Percentiles rank a stretch among this genome's conserved stretches.
These are phyloP conservation scores for Chrysogorgia sp. DNA, from an alignment of 92 coral and sea anemone genomes.

Conservation along the genomic window DNA sequence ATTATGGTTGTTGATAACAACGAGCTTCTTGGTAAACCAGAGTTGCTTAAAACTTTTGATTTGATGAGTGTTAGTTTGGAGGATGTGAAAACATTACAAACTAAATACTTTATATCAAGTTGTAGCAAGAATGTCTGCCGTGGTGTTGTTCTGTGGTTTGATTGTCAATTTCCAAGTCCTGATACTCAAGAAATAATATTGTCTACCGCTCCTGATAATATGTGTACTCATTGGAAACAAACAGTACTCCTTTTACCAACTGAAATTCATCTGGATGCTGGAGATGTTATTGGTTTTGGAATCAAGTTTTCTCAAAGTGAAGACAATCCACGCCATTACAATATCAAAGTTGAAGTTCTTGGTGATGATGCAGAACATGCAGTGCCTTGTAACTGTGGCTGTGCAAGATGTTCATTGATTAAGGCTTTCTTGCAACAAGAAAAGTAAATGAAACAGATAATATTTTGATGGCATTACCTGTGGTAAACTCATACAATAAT, in stretches of 20 bases:
- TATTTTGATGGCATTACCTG: no score
- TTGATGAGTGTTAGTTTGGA: constrained; percentile 14
- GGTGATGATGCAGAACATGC: constrained; percentile 39
- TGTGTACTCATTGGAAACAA: constrained; percentile 39
- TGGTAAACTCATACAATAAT: no score
- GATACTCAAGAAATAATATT: neutral
- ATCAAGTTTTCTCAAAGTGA: constrained; percentile 25
- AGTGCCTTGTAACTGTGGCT: constrained; percentile 40
- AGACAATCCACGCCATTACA: constrained; percentile 29
- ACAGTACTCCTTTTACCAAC: constrained; percentile 25
- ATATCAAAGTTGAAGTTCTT: constrained; percentile 38
- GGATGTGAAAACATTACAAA: constrained; percentile 25
- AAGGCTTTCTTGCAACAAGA: constrained; percentile 29
- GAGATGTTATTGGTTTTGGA: constrained; percentile 38
- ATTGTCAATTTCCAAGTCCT: constrained; percentile 21
- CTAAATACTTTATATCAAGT: constrained; percentile 29
- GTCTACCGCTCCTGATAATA: constrained; percentile 24
- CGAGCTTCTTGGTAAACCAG: constrained; percentile 21
- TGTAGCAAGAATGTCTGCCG: constrained; percentile 12
- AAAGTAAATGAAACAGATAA: no score
- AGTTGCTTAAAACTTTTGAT: constrained; percentile 16
- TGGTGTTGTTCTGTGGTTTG: constrained; percentile 43
- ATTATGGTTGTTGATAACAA: constrained; percentile 9
- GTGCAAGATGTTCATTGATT: constrained; percentile 29
- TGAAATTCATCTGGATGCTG: constrained; percentile 17